These are phyloP conservation scores for Rousettus leschenaultii DNA, from an alignment of 2,113 vertebrate species.

Conservation along the genomic window DNA sequence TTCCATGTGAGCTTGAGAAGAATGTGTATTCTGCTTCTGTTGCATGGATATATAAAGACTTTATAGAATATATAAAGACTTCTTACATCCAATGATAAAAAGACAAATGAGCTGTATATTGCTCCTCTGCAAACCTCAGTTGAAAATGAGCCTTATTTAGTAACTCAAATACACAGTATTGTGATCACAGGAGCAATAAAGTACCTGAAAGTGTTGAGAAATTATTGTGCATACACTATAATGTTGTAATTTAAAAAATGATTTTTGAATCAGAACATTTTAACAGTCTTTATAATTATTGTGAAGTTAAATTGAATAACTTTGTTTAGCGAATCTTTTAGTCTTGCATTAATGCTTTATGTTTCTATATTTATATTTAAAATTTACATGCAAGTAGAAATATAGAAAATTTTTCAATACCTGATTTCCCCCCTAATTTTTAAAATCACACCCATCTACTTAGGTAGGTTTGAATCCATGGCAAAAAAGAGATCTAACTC, in stretches of 20 bases:
- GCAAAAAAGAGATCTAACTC: no score
- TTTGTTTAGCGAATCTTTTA: neutral
- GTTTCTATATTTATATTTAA: neutral
- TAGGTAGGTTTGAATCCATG: no score
- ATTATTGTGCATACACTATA: neutral
- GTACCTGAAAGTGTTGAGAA: neutral
- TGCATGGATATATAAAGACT: neutral
- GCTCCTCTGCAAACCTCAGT: neutral
- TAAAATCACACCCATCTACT: no score
- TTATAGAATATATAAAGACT: neutral
- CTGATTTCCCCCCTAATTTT: no score
- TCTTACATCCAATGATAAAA: neutral
- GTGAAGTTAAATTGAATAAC: neutral
- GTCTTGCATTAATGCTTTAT: neutral
- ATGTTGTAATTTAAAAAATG: neutral
- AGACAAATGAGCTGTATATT: neutral
- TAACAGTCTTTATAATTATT: neutral
- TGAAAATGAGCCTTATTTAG: neutral
- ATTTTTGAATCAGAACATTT: neutral
- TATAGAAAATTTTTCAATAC: no score
- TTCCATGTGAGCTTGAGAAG: neutral
- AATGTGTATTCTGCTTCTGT: neutral
- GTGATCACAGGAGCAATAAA: neutral
- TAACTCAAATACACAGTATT: neutral
- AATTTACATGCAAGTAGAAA: no score